These are phyloP conservation scores for Meliscaeva auricollis DNA, from an alignment of 2,888 invertebrate species.

Conservation along the genomic window DNA sequence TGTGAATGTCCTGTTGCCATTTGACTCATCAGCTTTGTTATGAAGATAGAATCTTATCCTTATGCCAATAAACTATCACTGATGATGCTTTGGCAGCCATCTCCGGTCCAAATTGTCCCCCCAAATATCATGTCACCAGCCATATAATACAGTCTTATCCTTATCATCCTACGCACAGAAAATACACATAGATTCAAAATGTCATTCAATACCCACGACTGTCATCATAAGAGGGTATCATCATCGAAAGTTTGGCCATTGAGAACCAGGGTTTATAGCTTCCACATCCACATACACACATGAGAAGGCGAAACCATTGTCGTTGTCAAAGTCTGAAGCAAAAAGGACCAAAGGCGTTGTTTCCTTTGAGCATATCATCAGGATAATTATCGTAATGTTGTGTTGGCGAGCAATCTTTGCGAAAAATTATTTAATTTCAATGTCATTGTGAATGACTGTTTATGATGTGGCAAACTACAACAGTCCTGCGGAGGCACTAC, in stretches of 20 bases:
- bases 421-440: slow-evolving; percentile 55
- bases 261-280: slow-evolving; percentile 47
- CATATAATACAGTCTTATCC: slow-evolving; percentile 20
- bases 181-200: neutral
- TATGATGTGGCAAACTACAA: slow-evolving; percentile 63
- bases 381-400: slow-evolving; percentile 45
- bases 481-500: slow-evolving; percentile 4
- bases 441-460: slow-evolving; percentile 54
- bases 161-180: slow-evolving; percentile 57
- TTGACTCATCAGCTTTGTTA: slow-evolving; percentile 42
- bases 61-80: slow-evolving; percentile 48
- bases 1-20: slow-evolving; percentile 28
- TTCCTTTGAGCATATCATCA: slow-evolving; percentile 1
- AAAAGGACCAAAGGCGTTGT: slow-evolving; percentile 13
- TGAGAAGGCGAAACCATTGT: neutral
- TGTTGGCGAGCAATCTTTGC: slow-evolving; percentile 49
- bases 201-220: slow-evolving; percentile 43
- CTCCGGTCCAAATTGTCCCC: slow-evolving; percentile 12
- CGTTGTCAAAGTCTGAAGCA: neutral
- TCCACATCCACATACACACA: neutral
- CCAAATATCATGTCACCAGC: slow-evolving; percentile 30
- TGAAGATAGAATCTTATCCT: slow-evolving; percentile 32
- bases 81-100: slow-evolving; percentile 54
- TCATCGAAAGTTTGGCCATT: slow-evolving; percentile 56
- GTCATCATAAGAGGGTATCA: slow-evolving; percentile 40